phyloP scores from a whole-genome alignment of 2,888 invertebrate genomes.

The Lymantria dispar region DNA sequence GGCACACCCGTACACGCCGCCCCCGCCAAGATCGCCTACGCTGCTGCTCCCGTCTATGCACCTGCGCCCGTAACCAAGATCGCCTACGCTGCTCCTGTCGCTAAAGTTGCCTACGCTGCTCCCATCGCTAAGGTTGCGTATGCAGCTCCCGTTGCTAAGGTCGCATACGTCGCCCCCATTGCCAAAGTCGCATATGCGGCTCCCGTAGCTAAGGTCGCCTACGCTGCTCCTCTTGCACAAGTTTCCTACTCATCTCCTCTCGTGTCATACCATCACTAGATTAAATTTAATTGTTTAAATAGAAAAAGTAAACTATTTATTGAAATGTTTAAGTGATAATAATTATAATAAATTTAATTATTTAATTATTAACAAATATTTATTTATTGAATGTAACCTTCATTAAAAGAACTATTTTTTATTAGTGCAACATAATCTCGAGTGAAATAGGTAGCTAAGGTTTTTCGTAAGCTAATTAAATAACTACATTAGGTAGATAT shows the following conservation, averaged over 20 bases:
- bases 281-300: conserved; percentile 1
- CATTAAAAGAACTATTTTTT: too few species aligned
- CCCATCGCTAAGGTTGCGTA: conserved; percentile 22
- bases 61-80: conserved; percentile 40
- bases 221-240: conserved; percentile 42
- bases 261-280: conserved; percentile 67
- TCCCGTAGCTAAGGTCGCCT: conserved; percentile 20
- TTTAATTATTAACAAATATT: conserved; percentile 8
- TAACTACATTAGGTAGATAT: too few species aligned
- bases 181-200: conserved; percentile 22
- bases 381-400: not conserved
- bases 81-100: conserved; percentile 26
- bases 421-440: too few species aligned
- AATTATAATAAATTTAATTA: conserved; percentile 23
- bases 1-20: conserved; percentile 50
- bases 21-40: conserved; percentile 39
- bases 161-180: conserved; percentile 14
- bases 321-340: conserved; percentile 35
- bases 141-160: conserved; percentile 26
- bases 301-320: conserved; percentile 31
- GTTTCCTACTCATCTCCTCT: conserved; percentile 62
- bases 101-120: conserved; percentile 35
- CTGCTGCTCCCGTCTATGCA: conserved; percentile 46
- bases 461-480: too few species aligned
- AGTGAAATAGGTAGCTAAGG: too few species aligned